A percentile compares a stretch with the other conserved stretches of the same genome.
Conservation (phyloP, 1,140 invertebrate genomes). For the Drosophila punjabiensis region DNA sequence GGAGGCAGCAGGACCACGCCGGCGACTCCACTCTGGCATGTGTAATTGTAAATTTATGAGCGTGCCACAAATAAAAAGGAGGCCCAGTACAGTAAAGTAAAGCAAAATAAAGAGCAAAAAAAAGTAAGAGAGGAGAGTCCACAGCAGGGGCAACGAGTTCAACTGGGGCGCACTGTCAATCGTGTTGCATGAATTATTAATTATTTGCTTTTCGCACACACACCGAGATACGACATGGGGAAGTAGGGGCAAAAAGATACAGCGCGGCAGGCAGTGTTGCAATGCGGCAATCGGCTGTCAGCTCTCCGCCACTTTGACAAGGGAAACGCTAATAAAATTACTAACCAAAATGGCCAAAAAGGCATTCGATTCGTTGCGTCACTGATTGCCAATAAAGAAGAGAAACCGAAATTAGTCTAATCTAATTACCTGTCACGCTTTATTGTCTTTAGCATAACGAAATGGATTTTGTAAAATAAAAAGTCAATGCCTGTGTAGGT, state of each 20-base stretch:
- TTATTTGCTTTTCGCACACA: slow-evolving; percentile 77
- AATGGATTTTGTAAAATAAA: slow-evolving; percentile 46
- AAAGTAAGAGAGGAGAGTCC: slow-evolving; percentile 11
- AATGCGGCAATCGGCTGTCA: slow-evolving; percentile 65
- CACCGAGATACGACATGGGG: slow-evolving; percentile 20
- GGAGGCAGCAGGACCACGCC: slow-evolving; percentile 11
- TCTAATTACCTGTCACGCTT: slow-evolving; percentile 84
- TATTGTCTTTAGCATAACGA: slow-evolving; percentile 64
- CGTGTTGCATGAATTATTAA: slow-evolving; percentile 80
- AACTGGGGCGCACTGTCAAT: slow-evolving; percentile 76
- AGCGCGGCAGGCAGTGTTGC: slow-evolving; percentile 64
- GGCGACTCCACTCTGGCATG: slow-evolving; percentile 45
- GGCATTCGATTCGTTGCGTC: slow-evolving; percentile 38
- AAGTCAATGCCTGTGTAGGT: slow-evolving; percentile 10
- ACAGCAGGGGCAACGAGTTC: slow-evolving; percentile 59
- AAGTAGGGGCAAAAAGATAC: slow-evolving; percentile 10
- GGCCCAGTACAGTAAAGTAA: slow-evolving; percentile 16
- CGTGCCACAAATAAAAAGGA: slow-evolving; percentile 52
- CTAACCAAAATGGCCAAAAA: slow-evolving; percentile 41
- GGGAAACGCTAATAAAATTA: slow-evolving; percentile 66
- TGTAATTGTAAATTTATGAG: slow-evolving; percentile 83
- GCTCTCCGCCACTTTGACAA: slow-evolving; percentile 56
- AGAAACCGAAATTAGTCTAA: slow-evolving; percentile 79
- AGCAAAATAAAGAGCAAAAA: slow-evolving; percentile 8
- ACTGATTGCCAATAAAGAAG: slow-evolving; percentile 73